Evolutionary conservation across 1,140 invertebrate genomes (phyloP).

Genomic region (Phocides pigmalion): DNA sequence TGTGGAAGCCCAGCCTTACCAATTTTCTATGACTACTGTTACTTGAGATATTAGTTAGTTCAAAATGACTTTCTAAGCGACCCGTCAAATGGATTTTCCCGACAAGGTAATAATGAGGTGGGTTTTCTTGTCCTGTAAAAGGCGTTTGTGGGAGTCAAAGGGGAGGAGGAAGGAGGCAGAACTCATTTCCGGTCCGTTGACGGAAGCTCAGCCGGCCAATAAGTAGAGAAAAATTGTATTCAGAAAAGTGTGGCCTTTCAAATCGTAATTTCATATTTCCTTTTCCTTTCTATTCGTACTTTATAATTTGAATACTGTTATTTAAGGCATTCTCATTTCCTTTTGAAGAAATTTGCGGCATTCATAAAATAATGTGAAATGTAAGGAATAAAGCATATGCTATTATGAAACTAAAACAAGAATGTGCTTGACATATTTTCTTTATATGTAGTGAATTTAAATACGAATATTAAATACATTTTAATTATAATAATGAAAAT

Average conservation of each 20-base stretch:
- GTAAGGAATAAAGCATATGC: constrained; percentile 16
- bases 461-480: not conserved
- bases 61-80: constrained; percentile 22
- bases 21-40: no score
- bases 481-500: no score
- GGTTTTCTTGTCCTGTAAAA: constrained; percentile 57
- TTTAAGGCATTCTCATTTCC: constrained; percentile 31
- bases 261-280: constrained; percentile 63
- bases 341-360: constrained; percentile 25
- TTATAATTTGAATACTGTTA: constrained; percentile 32
- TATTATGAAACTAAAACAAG: constrained; percentile 22
- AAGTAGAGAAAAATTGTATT: constrained; percentile 73
- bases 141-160: constrained; percentile 28
- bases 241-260: constrained; percentile 58
- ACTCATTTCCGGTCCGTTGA: constrained; percentile 75
- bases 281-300: constrained; percentile 36
- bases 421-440: constrained; percentile 20
- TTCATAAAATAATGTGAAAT: constrained; percentile 29
- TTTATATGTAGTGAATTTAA: constrained; percentile 18
- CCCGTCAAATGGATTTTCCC: constrained; percentile 53
- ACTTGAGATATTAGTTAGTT: constrained; percentile 12
- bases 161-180: constrained; percentile 47
- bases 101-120: constrained; percentile 70
- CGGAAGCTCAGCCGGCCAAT: constrained; percentile 69
- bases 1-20: no score